phyloP scores from a whole-genome alignment of 1,140 invertebrate species.

The Cotesia chilonis region DNA sequence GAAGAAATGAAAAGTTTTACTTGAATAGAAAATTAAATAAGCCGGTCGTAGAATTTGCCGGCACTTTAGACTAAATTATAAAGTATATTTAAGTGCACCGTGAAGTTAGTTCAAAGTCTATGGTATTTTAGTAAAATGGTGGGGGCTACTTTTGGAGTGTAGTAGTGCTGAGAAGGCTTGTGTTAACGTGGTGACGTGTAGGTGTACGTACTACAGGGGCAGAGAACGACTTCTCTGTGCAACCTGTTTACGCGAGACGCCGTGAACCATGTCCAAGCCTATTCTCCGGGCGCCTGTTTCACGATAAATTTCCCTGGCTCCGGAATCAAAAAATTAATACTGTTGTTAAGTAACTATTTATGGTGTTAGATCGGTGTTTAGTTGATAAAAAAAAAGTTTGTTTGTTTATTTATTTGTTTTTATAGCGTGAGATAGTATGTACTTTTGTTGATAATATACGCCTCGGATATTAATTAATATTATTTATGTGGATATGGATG shows the following conservation, averaged over 20 bases:
- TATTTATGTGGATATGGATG: neutral
- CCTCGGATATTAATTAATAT: constrained; percentile 9
- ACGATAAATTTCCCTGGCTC: neutral
- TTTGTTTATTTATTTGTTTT: neutral
- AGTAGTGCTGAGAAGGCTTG: no score
- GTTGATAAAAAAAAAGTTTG: neutral
- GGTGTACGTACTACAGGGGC: neutral
- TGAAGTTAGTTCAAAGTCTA: constrained; percentile 27
- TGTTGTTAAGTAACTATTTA: constrained; percentile 3
- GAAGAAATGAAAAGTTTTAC: neutral
- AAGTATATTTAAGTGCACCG: constrained; percentile 12
- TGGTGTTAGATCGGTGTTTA: neutral
- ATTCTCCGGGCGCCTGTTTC: constrained; percentile 23
- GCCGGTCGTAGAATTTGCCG: neutral
- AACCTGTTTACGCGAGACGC: constrained; percentile 44
- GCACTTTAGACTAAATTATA: neutral
- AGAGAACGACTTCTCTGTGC: constrained; percentile 17
- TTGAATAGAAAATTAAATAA: neutral
- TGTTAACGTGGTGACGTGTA: no score
- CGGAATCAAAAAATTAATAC: neutral
- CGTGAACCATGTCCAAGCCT: constrained; percentile 20
- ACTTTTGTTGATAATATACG: neutral
- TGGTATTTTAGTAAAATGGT: constrained; percentile 27
- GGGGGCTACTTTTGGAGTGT: neutral
- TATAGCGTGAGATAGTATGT: neutral